Conservation (phyloP, 2,113 vertebrate species). For the Hippocampus barbouri region DNA sequence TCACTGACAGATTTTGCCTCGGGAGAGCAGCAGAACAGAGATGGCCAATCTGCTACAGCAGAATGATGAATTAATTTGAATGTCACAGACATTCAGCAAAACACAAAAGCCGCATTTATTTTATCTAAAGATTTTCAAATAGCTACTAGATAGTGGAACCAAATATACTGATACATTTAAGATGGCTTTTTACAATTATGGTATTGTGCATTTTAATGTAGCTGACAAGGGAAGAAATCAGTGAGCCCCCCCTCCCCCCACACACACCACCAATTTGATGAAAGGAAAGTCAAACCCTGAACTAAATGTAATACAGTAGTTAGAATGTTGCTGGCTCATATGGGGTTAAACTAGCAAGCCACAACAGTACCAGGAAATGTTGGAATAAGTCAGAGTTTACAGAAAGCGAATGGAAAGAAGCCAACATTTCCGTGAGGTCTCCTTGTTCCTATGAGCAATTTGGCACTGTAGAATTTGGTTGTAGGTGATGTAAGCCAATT, state of each 20-base stretch:
- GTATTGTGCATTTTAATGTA: not conserved
- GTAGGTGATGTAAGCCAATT: not conserved
- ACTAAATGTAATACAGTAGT: not conserved
- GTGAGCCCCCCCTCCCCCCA: not conserved
- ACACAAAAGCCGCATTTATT: not conserved
- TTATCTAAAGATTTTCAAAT: not conserved
- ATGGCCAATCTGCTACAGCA: not conserved
- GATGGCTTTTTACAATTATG: not conserved
- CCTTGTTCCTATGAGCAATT: slow-evolving; percentile 7
- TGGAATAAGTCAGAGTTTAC: slow-evolving; percentile 50
- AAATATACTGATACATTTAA: not conserved
- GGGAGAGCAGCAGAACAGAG: not conserved
- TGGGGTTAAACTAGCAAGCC: slow-evolving; percentile 34
- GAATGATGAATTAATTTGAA: not conserved
- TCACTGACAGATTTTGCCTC: not conserved
- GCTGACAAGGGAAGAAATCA: not conserved
- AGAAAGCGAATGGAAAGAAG: slow-evolving; percentile 29
- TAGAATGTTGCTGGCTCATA: slow-evolving; percentile 17
- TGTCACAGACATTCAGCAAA: not conserved
- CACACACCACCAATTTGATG: not conserved
- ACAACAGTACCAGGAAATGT: slow-evolving; percentile 42
- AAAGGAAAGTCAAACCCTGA: not conserved
- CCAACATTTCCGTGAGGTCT: slow-evolving; percentile 25
- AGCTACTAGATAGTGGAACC: not conserved
- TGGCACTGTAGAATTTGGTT: not conserved